phyloP scores from a whole-genome alignment of 2,797 vertebrate species.

The Buceros bicornis region DNA sequence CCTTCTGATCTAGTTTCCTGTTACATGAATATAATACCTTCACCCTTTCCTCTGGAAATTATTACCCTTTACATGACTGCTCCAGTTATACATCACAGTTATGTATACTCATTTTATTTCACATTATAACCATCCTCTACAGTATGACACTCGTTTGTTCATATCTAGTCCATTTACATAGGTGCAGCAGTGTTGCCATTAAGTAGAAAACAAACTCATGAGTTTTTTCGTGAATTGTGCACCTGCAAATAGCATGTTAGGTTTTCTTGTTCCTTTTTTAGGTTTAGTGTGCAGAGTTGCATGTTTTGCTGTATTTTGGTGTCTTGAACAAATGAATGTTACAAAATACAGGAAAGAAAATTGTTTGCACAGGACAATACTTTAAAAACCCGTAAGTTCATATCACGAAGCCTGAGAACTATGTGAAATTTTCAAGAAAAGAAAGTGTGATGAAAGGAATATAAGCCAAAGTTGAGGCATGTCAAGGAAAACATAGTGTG shows the following conservation, averaged over 20 bases:
- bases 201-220: background rate
- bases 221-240: background rate
- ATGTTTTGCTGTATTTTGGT: background rate
- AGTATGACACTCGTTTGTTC: background rate
- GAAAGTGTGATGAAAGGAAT: background rate
- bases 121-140: background rate
- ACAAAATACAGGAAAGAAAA: background rate
- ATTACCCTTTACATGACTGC: background rate
- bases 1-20: constrained; percentile 24
- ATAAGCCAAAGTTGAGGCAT: background rate
- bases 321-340: background rate
- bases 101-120: background rate
- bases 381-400: background rate
- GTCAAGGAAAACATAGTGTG: background rate
- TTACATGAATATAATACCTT: background rate
- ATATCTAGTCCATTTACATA: background rate
- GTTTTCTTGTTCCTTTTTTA: background rate
- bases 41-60: background rate
- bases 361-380: background rate
- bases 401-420: background rate
- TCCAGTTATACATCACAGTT: background rate
- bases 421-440: background rate
- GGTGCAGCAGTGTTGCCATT: background rate
- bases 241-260: background rate
- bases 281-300: background rate